phyloP scores from a whole-genome alignment of 1,140 invertebrate species.

The Caenorhabditis tropicalis region DNA sequence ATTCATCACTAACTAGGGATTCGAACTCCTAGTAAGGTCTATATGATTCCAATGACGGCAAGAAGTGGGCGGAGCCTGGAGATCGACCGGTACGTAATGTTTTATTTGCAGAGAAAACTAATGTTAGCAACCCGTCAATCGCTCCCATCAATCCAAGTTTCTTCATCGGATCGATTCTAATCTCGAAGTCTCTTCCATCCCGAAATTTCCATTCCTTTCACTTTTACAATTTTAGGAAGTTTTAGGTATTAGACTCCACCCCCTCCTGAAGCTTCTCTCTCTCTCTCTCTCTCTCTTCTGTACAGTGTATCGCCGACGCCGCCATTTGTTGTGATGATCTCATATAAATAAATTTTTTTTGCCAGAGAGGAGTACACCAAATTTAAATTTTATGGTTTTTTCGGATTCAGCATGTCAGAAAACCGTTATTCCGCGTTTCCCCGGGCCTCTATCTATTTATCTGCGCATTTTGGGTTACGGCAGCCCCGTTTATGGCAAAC shows the following conservation, averaged over 20 bases:
- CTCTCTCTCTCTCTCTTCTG: not conserved
- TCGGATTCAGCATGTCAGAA: too few species aligned
- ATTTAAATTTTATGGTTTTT: too few species aligned
- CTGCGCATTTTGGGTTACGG: too few species aligned
- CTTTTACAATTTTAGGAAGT: not conserved
- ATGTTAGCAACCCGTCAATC: slow-evolving; percentile 15
- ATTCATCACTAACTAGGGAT: not conserved
- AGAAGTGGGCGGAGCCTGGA: not conserved
- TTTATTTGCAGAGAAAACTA: slow-evolving; percentile 2
- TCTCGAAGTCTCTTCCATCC: not conserved
- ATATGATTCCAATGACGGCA: too few species aligned
- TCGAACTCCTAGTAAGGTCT: not conserved
- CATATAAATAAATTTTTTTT: not conserved
- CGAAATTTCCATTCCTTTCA: not conserved
- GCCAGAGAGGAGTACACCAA: too few species aligned
- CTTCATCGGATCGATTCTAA: slow-evolving; percentile 2
- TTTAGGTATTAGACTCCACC: not conserved
- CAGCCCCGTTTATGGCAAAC: too few species aligned
- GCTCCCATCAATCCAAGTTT: not conserved
- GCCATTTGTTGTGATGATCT: slow-evolving; percentile 24
- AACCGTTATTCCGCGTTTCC: too few species aligned
- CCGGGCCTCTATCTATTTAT: too few species aligned
- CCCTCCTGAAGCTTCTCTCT: not conserved
- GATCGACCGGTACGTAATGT: not conserved
- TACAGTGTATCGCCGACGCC: slow-evolving; percentile 28